A percentile compares a stretch with the other conserved stretches of the same genome.
Conservation (phyloP, 2,888 invertebrate genomes). For the Aphrophora alni region DNA sequence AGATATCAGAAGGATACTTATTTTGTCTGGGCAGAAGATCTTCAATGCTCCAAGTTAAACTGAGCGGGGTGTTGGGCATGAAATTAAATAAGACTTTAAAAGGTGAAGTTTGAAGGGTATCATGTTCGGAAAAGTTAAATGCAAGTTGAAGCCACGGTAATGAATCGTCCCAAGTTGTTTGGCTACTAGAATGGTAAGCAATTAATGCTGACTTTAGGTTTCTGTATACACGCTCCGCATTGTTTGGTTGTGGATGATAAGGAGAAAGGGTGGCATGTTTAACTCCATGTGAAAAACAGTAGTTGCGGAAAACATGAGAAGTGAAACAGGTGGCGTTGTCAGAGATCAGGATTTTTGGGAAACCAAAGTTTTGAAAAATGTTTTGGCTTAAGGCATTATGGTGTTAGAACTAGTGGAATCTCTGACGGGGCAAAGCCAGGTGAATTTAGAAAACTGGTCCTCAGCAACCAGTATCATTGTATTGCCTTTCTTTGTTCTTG, state of each 20-base stretch:
- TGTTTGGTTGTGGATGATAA: constrained; percentile 19
- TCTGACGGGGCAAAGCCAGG: constrained; percentile 3
- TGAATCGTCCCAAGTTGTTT: background rate
- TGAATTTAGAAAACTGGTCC: constrained; percentile 15
- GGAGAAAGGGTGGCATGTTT: constrained; percentile 17
- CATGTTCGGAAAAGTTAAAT: background rate
- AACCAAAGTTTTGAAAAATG: constrained; percentile 4
- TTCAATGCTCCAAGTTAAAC: too few species aligned
- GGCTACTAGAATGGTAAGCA: background rate
- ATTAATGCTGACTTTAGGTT: constrained; percentile 19
- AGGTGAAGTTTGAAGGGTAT: background rate
- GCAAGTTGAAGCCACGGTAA: background rate
- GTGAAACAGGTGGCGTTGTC: constrained; percentile 17
- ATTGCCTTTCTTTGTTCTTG: constrained; percentile 17
- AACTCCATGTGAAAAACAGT: constrained; percentile 19
- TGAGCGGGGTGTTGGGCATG: constrained; percentile 12
- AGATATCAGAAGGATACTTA: too few species aligned
- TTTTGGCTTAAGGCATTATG: background rate
- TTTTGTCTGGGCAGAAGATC: too few species aligned
- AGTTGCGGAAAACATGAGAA: constrained; percentile 6
- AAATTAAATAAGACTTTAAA: constrained; percentile 6
- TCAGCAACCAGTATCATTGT: background rate
- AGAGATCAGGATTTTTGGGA: constrained; percentile 18
- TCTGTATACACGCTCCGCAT: background rate
- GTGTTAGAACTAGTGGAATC: constrained; percentile 2